A percentile compares a stretch with the other conserved stretches of the same genome.
Conservation (phyloP, 1,140 invertebrate genomes). For the Battus philenor region DNA sequence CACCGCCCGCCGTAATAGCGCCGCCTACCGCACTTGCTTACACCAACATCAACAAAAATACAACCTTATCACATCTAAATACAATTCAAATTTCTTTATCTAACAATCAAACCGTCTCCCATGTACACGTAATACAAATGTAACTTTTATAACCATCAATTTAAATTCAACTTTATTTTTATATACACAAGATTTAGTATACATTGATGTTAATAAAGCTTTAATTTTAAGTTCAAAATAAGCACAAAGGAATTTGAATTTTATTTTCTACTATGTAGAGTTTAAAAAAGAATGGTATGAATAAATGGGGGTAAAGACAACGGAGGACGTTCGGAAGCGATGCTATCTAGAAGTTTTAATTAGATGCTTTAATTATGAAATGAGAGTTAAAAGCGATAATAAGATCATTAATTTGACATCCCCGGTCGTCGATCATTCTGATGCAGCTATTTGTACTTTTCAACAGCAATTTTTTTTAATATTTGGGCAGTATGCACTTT, state of each 20-base stretch:
- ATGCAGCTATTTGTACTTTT: neutral
- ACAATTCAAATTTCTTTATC: constrained; percentile 1
- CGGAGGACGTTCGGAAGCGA: constrained; percentile 36
- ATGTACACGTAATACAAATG: neutral
- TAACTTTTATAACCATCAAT: neutral
- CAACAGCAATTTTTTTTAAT: no score
- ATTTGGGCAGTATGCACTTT: no score
- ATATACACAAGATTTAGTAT: no score
- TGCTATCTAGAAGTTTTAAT: constrained; percentile 53
- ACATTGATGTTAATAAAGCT: no score
- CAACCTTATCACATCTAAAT: constrained; percentile 1
- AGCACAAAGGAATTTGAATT: no score
- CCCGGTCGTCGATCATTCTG: neutral
- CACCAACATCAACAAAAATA: constrained; percentile 4
- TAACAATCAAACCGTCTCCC: neutral
- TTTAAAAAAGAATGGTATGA: constrained; percentile 13
- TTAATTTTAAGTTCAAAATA: no score
- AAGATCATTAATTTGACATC: constrained; percentile 37
- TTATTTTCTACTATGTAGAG: no score
- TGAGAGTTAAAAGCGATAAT: constrained; percentile 50
- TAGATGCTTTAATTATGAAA: constrained; percentile 60
- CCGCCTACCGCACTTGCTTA: constrained; percentile 41
- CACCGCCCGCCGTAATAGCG: constrained; percentile 44
- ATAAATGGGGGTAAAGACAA: constrained; percentile 44
- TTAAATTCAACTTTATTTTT: neutral